Evolutionary conservation across 2,113 vertebrate genomes (phyloP).

Genomic region (Gymnocephalus cernua): DNA sequence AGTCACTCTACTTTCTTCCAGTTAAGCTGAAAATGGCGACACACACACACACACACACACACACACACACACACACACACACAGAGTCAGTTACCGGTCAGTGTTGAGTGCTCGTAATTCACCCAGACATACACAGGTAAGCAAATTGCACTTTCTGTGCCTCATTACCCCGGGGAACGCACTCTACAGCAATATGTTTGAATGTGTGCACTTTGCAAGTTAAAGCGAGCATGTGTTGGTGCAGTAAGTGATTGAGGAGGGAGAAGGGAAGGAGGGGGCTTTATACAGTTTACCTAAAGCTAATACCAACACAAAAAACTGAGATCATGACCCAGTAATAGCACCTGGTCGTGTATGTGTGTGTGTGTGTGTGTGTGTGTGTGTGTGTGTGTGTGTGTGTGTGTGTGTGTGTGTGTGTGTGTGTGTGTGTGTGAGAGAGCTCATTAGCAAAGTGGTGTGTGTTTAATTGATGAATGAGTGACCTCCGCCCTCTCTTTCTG

Average conservation of each 20-base stretch:
- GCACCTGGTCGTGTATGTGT: constrained; percentile 8
- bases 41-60: constrained; percentile 20
- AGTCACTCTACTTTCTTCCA: constrained; percentile 13
- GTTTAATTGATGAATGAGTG: constrained; percentile 57
- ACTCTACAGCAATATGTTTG: constrained; percentile 31
- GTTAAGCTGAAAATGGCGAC: background rate
- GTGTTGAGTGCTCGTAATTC: constrained; percentile 47
- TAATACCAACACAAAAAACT: background rate
- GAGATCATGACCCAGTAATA: constrained; percentile 2
- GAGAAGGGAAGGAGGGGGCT: background rate
- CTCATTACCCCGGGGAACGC: constrained; percentile 32
- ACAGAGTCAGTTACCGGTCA: constrained; percentile 12
- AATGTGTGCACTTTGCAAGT: constrained; percentile 43
- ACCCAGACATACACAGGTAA: constrained; percentile 54
- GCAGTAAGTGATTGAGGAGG: constrained; percentile 2
- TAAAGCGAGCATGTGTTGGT: constrained; percentile 4
- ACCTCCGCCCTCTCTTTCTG: constrained; percentile 50
- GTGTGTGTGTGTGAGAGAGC: constrained; percentile 7
- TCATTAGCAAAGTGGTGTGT: constrained; percentile 65
- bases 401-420: constrained; percentile 23
- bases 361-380: constrained; percentile 5
- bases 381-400: constrained; percentile 2
- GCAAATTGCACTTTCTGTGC: constrained; percentile 58
- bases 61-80: constrained; percentile 20
- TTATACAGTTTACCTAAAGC: constrained; percentile 7